A percentile compares a stretch with the other conserved stretches of the same genome.
Evolutionary conservation across 2,888 invertebrate genomes (phyloP).

Genomic region (Deilephila porcellus): DNA sequence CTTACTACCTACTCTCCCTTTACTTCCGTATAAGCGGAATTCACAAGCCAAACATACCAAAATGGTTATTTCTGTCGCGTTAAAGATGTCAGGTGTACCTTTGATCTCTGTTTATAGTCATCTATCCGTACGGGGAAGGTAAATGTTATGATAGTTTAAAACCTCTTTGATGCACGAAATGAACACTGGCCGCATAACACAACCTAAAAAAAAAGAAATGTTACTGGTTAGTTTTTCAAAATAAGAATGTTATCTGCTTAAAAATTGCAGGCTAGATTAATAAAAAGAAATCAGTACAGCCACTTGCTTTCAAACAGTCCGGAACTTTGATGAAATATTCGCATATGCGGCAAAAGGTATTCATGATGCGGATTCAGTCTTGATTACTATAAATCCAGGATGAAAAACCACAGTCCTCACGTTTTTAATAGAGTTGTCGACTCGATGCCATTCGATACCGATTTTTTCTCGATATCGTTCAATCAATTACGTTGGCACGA

Average conservation of each 20-base stretch:
- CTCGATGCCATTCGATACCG: not conserved
- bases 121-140: not conserved
- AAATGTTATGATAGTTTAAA: not conserved
- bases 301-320: too few relatives aligned
- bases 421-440: not conserved
- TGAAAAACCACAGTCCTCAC: not conserved
- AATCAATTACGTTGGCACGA: not conserved
- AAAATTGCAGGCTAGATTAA: too few relatives aligned
- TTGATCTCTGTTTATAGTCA: not conserved
- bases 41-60: not conserved
- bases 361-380: too few relatives aligned
- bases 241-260: not conserved
- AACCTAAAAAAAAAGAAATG: not conserved
- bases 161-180: not conserved
- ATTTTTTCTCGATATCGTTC: not conserved
- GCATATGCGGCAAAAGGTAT: too few relatives aligned
- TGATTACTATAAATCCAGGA: too few relatives aligned
- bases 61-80: not conserved
- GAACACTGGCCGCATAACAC: not conserved
- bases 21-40: not conserved
- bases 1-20: not conserved
- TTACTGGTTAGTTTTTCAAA: not conserved
- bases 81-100: conserved; percentile 2
- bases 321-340: too few relatives aligned
- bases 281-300: too few relatives aligned